Evolutionary conservation across 2,797 vertebrate species (phyloP).

Genomic region (Hyperoplus immaculatus): DNA sequence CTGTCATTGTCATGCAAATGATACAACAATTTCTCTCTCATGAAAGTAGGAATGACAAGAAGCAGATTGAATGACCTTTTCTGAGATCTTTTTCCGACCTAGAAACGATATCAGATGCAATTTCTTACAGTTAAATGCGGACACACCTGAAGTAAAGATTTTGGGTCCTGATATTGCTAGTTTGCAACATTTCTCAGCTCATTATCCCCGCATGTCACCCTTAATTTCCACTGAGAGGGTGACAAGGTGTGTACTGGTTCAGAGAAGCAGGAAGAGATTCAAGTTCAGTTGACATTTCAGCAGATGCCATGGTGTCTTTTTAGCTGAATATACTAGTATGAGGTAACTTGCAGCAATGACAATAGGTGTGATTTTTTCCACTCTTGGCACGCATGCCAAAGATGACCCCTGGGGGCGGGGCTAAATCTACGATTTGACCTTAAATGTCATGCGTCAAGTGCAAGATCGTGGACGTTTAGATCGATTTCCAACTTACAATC

Average conservation of each 20-base stretch:
- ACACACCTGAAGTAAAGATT: conserved; percentile 29
- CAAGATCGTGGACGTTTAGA: too few species aligned
- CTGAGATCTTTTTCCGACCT: neutral
- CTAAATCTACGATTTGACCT: too few species aligned
- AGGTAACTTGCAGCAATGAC: too few species aligned
- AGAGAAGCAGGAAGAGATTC: neutral
- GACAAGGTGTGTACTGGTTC: conserved; percentile 42
- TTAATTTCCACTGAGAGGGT: conserved; percentile 32
- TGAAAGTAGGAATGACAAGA: conserved; percentile 33
- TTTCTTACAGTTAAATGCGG: conserved; percentile 28
- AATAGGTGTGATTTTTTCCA: too few species aligned
- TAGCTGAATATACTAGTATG: too few species aligned
- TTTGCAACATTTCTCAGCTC: conserved; percentile 20
- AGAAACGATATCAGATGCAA: conserved; percentile 11
- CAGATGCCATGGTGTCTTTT: too few species aligned
- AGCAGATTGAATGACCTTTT: conserved; percentile 26
- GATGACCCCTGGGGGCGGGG: too few species aligned
- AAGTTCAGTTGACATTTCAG: too few species aligned
- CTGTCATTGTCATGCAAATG: conserved; percentile 55
- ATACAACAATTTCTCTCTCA: conserved; percentile 26
- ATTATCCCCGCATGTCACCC: conserved; percentile 45
- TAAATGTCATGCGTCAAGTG: too few species aligned
- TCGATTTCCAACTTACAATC: too few species aligned
- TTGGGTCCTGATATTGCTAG: conserved; percentile 17
- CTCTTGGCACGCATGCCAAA: too few species aligned